Percentiles rank a stretch among this genome's conserved stretches.
phyloP scores from a whole-genome alignment of 2,797 vertebrate genomes.

The Halcyon badia region DNA sequence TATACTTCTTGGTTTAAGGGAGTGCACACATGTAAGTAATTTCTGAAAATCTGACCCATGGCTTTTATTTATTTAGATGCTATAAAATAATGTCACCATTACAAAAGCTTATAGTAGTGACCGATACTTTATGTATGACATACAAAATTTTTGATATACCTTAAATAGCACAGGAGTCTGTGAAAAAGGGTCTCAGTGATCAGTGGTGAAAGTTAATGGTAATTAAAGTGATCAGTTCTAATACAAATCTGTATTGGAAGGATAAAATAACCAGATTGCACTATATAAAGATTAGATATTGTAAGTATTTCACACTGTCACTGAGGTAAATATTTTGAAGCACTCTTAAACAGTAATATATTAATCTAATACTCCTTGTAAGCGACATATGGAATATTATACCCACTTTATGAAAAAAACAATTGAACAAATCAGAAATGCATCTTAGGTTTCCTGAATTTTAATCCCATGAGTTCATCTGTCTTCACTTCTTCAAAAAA shows the following conservation, averaged over 20 bases:
- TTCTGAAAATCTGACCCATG: neutral
- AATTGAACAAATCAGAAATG: too few species aligned
- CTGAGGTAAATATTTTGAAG: neutral
- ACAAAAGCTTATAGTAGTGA: neutral
- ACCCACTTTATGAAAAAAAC: too few species aligned
- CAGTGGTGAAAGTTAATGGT: neutral
- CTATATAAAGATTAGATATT: neutral
- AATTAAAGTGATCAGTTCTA: neutral
- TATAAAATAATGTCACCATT: neutral
- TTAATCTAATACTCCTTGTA: neutral
- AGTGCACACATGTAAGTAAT: neutral
- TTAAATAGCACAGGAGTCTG: neutral
- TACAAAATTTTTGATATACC: neutral
- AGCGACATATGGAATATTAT: too few species aligned
- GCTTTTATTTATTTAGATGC: neutral
- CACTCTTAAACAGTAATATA: neutral
- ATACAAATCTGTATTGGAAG: neutral
- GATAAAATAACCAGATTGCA: neutral
- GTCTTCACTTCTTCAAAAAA: too few species aligned
- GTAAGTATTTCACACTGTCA: neutral
- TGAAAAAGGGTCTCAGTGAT: neutral
- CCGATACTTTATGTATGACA: neutral
- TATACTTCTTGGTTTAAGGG: neutral
- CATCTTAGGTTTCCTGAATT: too few species aligned
- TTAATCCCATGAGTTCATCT: too few species aligned